phyloP scores from a whole-genome alignment of 2,797 vertebrate genomes.

The Balearica regulorum region DNA sequence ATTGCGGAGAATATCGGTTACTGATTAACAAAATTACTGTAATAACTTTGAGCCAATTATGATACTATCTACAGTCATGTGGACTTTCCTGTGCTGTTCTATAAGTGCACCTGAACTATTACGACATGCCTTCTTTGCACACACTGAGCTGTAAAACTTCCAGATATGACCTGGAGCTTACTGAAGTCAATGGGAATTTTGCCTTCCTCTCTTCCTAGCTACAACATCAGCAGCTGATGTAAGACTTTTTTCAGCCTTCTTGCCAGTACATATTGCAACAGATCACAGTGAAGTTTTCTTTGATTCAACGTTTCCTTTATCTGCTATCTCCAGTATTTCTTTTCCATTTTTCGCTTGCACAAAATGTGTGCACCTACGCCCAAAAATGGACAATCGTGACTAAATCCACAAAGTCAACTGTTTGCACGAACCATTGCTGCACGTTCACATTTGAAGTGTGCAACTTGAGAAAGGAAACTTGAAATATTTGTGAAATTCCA shows the following conservation, averaged over 20 bases:
- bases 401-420: not conserved
- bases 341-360: not conserved
- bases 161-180: not conserved
- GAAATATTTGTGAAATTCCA: not conserved
- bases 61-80: not conserved
- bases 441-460: not conserved
- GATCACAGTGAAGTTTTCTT: not conserved
- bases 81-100: not conserved
- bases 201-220: not conserved
- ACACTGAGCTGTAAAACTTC: not conserved
- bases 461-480: not conserved
- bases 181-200: not conserved
- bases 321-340: not conserved
- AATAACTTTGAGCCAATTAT: not conserved
- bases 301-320: not conserved
- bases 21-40: not conserved
- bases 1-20: not conserved
- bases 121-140: not conserved
- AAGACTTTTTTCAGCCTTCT: not conserved
- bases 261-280: not conserved
- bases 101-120: not conserved
- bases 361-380: not conserved
- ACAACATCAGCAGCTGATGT: not conserved
- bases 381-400: not conserved
- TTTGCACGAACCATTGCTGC: not conserved